A percentile compares a stretch with the other conserved stretches of the same genome.
These are phyloP conservation scores for Catamblyrhynchus diadema DNA, from an alignment of 2,797 vertebrate species.

Conservation along the genomic window DNA sequence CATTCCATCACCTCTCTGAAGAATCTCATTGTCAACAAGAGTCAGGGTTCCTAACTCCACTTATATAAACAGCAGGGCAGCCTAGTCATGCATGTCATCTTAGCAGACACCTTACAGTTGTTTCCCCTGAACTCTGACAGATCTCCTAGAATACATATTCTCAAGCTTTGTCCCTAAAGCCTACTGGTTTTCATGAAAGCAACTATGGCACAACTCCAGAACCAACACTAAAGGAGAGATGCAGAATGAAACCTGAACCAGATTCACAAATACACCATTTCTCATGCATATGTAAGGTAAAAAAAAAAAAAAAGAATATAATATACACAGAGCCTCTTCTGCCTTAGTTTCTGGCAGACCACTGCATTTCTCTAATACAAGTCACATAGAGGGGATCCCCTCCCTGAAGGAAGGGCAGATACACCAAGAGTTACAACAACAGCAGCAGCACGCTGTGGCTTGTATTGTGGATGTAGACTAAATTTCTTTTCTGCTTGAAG, in stretches of 20 bases:
- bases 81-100: fast-evolving
- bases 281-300: not conserved
- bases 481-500: not conserved
- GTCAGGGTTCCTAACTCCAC: not conserved
- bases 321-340: fast-evolving
- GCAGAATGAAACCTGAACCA: not conserved
- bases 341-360: not conserved
- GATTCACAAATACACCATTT: not conserved
- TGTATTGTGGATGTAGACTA: not conserved
- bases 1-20: not conserved
- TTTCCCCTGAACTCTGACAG: not conserved
- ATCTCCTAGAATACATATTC: not conserved
- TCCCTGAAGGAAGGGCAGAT: not conserved
- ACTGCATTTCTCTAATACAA: not conserved
- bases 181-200: not conserved
- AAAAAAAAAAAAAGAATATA: not conserved
- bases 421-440: not conserved
- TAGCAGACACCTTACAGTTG: not conserved
- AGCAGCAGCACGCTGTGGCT: not conserved
- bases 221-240: not conserved
- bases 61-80: not conserved
- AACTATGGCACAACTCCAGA: not conserved
- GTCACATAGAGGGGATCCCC: not conserved
- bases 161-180: not conserved
- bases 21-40: not conserved